Percentiles rank a stretch among this genome's conserved stretches.
Conservation (phyloP, 2,113 vertebrate species). For the Callopanchax toddi region DNA sequence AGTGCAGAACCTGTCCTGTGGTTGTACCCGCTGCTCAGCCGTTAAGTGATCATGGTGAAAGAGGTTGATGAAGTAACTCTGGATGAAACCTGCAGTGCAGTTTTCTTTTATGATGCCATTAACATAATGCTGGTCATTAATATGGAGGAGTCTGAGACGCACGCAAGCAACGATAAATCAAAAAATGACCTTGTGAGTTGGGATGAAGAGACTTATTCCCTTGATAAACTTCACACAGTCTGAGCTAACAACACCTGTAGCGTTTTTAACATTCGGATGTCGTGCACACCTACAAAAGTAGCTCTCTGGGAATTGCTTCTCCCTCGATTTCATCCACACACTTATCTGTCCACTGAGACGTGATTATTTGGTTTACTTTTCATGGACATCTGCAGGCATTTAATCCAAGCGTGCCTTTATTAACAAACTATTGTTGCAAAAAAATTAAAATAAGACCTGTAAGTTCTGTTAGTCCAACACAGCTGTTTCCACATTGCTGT, state of each 20-base stretch:
- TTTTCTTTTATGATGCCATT: slow-evolving; percentile 30
- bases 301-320: neutral
- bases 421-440: neutral
- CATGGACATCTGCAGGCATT: neutral
- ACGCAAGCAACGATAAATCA: slow-evolving; percentile 32
- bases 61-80: slow-evolving; percentile 15
- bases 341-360: slow-evolving; percentile 10
- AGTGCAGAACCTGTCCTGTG: neutral
- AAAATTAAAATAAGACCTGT: too few relatives aligned
- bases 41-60: slow-evolving; percentile 5
- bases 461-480: neutral
- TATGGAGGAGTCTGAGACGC: slow-evolving; percentile 36
- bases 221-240: slow-evolving; percentile 17
- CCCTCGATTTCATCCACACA: neutral
- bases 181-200: slow-evolving; percentile 36
- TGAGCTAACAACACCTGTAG: slow-evolving; percentile 27
- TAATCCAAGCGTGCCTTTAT: neutral
- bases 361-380: neutral
- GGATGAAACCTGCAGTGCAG: slow-evolving; percentile 36
- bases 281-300: neutral
- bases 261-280: neutral
- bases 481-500: neutral
- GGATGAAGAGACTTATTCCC: slow-evolving; percentile 14
- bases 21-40: too few relatives aligned
- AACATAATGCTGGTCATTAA: slow-evolving; percentile 47